phyloP scores from a whole-genome alignment of 2,888 invertebrate species.

The Priocnemis perturbator region DNA sequence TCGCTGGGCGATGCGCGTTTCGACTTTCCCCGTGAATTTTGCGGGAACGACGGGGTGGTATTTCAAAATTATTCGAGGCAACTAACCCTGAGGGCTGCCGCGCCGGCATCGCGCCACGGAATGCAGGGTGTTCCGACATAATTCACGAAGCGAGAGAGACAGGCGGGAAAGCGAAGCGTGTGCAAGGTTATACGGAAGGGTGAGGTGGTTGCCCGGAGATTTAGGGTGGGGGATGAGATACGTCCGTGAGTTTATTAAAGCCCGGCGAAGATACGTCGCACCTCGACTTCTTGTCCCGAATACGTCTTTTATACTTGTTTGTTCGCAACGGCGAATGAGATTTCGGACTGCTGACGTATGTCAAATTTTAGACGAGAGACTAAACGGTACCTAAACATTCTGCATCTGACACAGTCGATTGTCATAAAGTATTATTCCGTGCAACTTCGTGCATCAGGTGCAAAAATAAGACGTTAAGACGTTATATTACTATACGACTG shows the following conservation, averaged over 20 bases:
- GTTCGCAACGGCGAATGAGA: not conserved
- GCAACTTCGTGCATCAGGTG: no score
- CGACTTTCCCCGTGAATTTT: constrained; percentile 9
- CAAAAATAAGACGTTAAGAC: no score
- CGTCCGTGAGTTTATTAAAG: constrained; percentile 8
- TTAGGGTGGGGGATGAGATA: constrained; percentile 1
- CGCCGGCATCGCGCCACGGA: not conserved
- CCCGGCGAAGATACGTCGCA: constrained; percentile 9
- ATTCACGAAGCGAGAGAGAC: constrained; percentile 3
- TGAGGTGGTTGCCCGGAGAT: no score
- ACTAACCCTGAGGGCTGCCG: constrained; percentile 20
- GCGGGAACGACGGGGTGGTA: constrained; percentile 23
- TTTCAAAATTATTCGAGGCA: constrained; percentile 34
- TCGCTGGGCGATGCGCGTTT: not conserved
- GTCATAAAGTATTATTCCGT: no score
- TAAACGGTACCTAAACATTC: not conserved
- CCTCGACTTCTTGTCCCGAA: not conserved
- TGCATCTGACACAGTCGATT: no score
- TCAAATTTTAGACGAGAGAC: no score
- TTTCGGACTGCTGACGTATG: no score
- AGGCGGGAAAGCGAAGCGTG: constrained; percentile 1
- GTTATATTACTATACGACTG: no score
- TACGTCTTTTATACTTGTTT: not conserved
- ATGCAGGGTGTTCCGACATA: constrained; percentile 10
- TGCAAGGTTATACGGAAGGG: not conserved